Percentiles rank a stretch among this genome's conserved stretches.
These are phyloP conservation scores for Trachurus trachurus DNA, from an alignment of 2,797 vertebrate genomes.

Conservation along the genomic window DNA sequence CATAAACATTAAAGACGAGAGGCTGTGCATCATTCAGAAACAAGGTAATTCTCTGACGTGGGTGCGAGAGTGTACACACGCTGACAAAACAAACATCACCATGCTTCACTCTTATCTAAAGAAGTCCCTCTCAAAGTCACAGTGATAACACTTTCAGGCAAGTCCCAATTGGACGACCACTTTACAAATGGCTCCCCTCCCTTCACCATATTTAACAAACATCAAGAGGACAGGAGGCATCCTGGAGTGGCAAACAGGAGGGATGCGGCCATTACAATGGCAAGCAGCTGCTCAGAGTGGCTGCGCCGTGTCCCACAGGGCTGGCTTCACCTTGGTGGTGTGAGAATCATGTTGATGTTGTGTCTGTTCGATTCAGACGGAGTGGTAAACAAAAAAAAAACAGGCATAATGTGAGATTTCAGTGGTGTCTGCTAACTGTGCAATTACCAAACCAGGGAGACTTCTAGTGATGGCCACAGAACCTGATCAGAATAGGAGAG, in stretches of 20 bases:
- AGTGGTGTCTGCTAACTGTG: conserved; percentile 63
- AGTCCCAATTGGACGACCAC: conserved; percentile 26
- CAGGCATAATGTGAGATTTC: conserved; percentile 45
- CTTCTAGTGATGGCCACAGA: conserved; percentile 37
- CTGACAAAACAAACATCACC: conserved; percentile 39
- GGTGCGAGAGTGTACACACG: background rate
- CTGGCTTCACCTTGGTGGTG: conserved; percentile 63
- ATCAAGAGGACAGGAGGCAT: conserved; percentile 37
- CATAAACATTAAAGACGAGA: conserved; percentile 58
- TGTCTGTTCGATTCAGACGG: conserved; percentile 63
- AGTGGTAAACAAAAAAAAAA: conserved; percentile 45
- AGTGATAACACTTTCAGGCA: conserved; percentile 29
- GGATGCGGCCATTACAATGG: conserved; percentile 64
- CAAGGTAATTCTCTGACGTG: conserved; percentile 43
- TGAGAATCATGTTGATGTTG: conserved; percentile 54
- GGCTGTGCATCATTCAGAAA: conserved; percentile 53
- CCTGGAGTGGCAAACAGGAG: conserved; percentile 53
- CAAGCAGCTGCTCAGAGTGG: conserved; percentile 70
- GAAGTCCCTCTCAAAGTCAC: conserved; percentile 69
- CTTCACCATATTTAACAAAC: conserved; percentile 60
- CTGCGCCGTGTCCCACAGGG: conserved; percentile 45
- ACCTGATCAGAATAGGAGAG: conserved; percentile 41
- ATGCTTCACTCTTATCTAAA: conserved; percentile 41
- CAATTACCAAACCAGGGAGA: conserved; percentile 70
- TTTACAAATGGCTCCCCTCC: conserved; percentile 55